A percentile compares a stretch with the other conserved stretches of the same genome.
Evolutionary conservation across 2,797 vertebrate species (phyloP).

Genomic region (Gila robusta): DNA sequence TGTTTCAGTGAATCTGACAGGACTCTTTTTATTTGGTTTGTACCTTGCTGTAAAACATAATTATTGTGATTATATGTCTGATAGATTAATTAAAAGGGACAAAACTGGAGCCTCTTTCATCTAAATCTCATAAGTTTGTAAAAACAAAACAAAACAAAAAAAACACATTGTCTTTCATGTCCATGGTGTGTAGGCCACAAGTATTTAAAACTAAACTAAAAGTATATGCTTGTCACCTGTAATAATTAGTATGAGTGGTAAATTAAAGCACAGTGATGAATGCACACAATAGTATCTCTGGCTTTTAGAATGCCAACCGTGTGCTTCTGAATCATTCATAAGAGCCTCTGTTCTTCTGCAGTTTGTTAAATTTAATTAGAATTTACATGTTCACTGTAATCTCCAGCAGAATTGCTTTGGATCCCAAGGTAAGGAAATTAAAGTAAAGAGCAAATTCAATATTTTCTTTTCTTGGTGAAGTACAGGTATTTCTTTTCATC

Average conservation of each 20-base stretch:
- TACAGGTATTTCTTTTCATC: slow-evolving; percentile 51
- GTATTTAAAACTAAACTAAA: slow-evolving; percentile 11
- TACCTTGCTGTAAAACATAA: neutral
- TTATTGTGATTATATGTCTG: neutral
- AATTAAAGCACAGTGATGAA: slow-evolving; percentile 27
- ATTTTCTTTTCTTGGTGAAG: slow-evolving; percentile 27
- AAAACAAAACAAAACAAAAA: neutral
- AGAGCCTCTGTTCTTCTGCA: slow-evolving; percentile 63
- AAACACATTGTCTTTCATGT: slow-evolving; percentile 12
- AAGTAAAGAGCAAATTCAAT: slow-evolving; percentile 59
- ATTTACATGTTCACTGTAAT: slow-evolving; percentile 63
- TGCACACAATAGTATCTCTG: slow-evolving; percentile 31
- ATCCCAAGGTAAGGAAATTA: slow-evolving; percentile 75
- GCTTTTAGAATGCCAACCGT: slow-evolving; percentile 55
- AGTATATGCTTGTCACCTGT: neutral
- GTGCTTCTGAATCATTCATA: slow-evolving; percentile 62
- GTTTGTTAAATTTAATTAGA: slow-evolving; percentile 70
- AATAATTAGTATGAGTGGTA: slow-evolving; percentile 27
- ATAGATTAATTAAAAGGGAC: neutral
- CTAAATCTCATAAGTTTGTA: neutral
- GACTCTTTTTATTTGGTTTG: neutral
- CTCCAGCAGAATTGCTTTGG: slow-evolving; percentile 61
- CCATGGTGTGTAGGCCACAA: neutral
- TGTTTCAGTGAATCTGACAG: neutral
- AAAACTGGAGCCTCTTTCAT: neutral